A percentile compares a stretch with the other conserved stretches of the same genome.
Conservation (phyloP, 2,797 vertebrate species). For the Gymnothorax reevesii region DNA sequence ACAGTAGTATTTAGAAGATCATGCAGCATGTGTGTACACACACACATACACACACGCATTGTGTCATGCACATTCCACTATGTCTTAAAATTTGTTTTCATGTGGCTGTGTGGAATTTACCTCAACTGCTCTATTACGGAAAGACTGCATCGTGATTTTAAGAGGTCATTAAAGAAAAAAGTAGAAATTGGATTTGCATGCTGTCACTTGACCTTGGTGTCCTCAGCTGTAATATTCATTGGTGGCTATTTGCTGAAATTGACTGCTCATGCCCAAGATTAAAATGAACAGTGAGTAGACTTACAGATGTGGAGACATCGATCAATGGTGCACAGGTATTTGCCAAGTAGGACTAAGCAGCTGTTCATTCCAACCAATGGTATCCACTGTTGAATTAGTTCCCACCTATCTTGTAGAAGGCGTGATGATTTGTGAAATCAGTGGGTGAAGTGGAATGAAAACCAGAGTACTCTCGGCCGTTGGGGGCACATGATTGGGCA, state of each 20-base stretch:
- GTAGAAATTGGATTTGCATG: not conserved
- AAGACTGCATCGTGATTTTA: too few relatives aligned
- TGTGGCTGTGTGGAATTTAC: not conserved
- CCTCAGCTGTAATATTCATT: not conserved
- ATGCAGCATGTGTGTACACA: not conserved
- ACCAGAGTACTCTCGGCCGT: too few relatives aligned
- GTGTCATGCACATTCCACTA: not conserved
- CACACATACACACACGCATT: not conserved
- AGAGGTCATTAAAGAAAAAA: not conserved
- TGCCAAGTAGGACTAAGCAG: too few relatives aligned
- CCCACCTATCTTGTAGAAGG: too few relatives aligned
- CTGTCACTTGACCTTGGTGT: not conserved
- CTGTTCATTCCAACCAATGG: too few relatives aligned
- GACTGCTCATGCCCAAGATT: not conserved
- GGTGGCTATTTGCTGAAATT: not conserved
- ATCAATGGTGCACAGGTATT: too few relatives aligned
- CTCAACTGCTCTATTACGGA: too few relatives aligned
- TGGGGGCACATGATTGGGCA: too few relatives aligned
- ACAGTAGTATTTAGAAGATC: conserved; percentile 1
- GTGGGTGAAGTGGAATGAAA: too few relatives aligned
- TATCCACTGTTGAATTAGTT: too few relatives aligned
- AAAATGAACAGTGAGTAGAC: not conserved
- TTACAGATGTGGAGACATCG: not conserved
- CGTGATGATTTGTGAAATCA: too few relatives aligned
- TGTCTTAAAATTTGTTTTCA: not conserved